These are phyloP conservation scores for Molorchus minor DNA, from an alignment of 2,888 invertebrate genomes.

Conservation along the genomic window DNA sequence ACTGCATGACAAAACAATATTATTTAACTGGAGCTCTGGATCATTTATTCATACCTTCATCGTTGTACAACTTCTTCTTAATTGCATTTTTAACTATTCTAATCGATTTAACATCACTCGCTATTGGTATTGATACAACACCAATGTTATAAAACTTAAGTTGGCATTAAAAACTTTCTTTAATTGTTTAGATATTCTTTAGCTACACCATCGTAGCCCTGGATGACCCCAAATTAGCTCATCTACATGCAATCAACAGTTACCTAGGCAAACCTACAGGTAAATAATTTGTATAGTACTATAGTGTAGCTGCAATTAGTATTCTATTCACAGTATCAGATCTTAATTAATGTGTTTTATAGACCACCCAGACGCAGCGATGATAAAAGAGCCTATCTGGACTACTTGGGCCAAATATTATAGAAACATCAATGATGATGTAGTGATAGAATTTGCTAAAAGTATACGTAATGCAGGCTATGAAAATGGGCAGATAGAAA, in stretches of 20 bases:
- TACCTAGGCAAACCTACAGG: constrained; percentile 71
- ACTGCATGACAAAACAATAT: no score
- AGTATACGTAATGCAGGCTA: neutral
- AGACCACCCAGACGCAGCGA: constrained; percentile 54
- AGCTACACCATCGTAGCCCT: constrained; percentile 72
- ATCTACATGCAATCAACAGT: constrained; percentile 69
- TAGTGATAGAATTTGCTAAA: neutral
- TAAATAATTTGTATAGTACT: no score
- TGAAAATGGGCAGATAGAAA: neutral
- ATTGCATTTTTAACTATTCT: no score
- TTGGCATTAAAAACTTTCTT: no score
- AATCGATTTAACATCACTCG: no score
- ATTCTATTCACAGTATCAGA: no score
- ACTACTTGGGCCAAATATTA: constrained; percentile 86
- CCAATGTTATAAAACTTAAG: no score
- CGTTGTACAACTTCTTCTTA: no score
- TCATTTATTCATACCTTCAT: no score
- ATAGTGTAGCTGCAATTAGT: no score
- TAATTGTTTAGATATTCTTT: constrained; percentile 51
- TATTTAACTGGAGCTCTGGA: no score
- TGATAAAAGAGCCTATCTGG: constrained; percentile 52
- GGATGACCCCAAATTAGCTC: constrained; percentile 70
- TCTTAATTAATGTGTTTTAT: neutral
- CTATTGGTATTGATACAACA: no score
- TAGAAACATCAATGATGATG: constrained; percentile 66